Evolutionary conservation across 2,797 vertebrate species (phyloP).

Genomic region (Alauda arvensis): DNA sequence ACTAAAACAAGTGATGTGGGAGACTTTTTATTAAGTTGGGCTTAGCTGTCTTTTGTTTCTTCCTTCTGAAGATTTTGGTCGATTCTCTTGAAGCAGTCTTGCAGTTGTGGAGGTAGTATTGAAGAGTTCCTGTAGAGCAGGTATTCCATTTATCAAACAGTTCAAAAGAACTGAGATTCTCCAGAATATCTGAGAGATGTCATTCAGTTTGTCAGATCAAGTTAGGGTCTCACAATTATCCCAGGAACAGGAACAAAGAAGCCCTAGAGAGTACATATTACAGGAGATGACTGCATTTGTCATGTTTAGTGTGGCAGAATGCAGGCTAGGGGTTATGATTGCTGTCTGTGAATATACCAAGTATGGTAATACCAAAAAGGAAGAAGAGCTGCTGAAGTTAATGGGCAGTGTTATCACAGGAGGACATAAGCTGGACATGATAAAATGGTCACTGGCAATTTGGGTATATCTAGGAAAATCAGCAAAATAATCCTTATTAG

Average conservation of each 20-base stretch:
- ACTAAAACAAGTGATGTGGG: background rate
- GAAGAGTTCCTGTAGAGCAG: background rate
- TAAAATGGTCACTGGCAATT: background rate
- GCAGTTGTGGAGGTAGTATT: background rate
- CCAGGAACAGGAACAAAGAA: background rate
- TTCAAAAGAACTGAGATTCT: background rate
- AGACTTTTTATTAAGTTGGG: background rate
- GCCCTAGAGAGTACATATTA: background rate
- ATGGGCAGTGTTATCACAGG: background rate
- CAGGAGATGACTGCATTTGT: background rate
- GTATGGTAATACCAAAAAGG: background rate
- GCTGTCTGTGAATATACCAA: background rate
- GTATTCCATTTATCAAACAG: background rate
- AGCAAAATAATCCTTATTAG: background rate
- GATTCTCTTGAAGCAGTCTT: background rate
- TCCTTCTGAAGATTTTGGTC: background rate
- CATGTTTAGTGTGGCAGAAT: background rate
- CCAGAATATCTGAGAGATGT: background rate
- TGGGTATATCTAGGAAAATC: background rate
- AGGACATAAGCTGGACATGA: background rate
- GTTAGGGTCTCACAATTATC: fast-evolving
- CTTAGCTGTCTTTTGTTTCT: background rate
- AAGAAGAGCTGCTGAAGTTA: background rate
- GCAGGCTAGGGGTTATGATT: background rate
- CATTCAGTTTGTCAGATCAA: background rate